Evolutionary conservation across 2,888 invertebrate species (phyloP).

Genomic region (Apamea anceps): DNA sequence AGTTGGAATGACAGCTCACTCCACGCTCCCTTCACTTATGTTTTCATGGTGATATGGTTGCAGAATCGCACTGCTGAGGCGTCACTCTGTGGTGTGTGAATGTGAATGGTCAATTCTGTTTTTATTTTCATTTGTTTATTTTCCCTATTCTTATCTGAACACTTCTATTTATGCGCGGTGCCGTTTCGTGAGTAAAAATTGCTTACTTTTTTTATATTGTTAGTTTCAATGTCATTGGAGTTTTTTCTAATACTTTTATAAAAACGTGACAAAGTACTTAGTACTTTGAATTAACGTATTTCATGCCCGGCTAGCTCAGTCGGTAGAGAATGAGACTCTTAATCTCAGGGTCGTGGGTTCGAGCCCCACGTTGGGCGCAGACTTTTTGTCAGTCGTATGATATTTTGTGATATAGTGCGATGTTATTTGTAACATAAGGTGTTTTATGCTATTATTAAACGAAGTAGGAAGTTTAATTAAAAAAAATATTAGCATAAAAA

Average conservation of each 20-base stretch:
- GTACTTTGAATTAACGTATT: not conserved
- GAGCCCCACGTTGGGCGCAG: constrained; percentile 91
- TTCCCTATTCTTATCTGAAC: not conserved
- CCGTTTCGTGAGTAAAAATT: not conserved
- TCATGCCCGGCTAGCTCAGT: constrained; percentile 89
- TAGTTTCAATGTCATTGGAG: not conserved
- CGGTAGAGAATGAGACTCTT: constrained; percentile 92
- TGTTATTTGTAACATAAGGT: too few species aligned
- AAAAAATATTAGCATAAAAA: too few species aligned
- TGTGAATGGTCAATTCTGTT: not conserved
- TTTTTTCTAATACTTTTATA: not conserved
- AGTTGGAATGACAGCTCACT: too few species aligned
- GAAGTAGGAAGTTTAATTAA: too few species aligned
- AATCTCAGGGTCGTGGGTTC: constrained; percentile 92
- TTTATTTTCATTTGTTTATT: not conserved
- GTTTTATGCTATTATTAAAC: too few species aligned
- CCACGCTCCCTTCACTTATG: too few species aligned
- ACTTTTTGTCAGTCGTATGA: too few species aligned
- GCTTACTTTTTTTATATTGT: not conserved
- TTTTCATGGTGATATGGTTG: too few species aligned
- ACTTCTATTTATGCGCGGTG: too few species aligned
- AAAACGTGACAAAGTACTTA: not conserved
- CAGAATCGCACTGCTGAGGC: not conserved
- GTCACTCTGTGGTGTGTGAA: not conserved
- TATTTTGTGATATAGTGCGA: too few species aligned